A percentile compares a stretch with the other conserved stretches of the same genome.
Evolutionary conservation across 2,113 vertebrate genomes (phyloP).

Genomic region (Neofelis nebulosa): DNA sequence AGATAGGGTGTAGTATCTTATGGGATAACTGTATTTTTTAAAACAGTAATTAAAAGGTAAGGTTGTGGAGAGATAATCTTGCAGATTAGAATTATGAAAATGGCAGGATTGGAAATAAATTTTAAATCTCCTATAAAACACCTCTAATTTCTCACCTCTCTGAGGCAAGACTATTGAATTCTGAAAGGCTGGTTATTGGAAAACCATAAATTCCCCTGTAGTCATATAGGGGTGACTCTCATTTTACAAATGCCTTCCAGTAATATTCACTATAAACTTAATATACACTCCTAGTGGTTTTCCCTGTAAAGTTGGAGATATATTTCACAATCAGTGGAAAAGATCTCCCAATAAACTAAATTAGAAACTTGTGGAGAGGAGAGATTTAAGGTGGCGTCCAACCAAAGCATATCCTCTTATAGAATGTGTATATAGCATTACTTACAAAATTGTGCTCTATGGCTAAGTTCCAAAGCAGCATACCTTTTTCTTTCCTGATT

Average conservation of each 20-base stretch:
- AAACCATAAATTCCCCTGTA: not conserved
- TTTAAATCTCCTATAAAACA: not conserved
- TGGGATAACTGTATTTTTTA: not conserved
- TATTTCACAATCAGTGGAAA: not conserved
- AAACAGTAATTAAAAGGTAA: not conserved
- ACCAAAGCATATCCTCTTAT: not conserved
- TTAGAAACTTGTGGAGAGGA: constrained; percentile 10
- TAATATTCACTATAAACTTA: not conserved
- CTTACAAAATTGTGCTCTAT: not conserved
- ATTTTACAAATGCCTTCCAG: not conserved
- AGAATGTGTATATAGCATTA: not conserved
- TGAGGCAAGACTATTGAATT: not conserved
- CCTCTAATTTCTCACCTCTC: constrained; percentile 16
- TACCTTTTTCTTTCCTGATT: not conserved
- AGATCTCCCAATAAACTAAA: constrained; percentile 13
- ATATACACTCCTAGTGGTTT: not conserved
- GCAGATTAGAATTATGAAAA: constrained; percentile 39
- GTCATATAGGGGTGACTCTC: not conserved
- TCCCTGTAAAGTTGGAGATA: not conserved
- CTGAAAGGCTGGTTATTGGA: not conserved
- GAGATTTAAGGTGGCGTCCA: not conserved
- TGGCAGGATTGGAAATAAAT: not conserved
- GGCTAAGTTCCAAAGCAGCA: not conserved
- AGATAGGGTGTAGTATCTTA: not conserved
- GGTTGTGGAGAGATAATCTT: constrained; percentile 15